Evolutionary conservation across 2,888 invertebrate genomes (phyloP), one percentile per base, ranked within the genome.

Genomic region (Scaptomyza polygonia): DNA sequence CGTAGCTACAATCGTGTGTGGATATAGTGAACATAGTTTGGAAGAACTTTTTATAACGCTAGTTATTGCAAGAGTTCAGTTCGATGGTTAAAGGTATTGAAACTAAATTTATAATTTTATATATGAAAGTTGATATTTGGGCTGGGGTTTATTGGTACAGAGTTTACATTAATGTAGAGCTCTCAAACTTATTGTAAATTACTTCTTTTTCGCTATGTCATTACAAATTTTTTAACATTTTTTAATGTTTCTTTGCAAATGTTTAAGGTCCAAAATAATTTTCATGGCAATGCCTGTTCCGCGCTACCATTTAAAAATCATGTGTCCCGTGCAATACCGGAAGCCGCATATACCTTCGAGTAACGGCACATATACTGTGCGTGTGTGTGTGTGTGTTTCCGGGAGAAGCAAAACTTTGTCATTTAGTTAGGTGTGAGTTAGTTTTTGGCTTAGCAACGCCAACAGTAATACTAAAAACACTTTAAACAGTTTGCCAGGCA

Each of bases 391-490:
- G 45, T 51, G 47, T 59, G 40, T 53, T 61, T 48, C 43, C 45
- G 55, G 64, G 54, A 72, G 72, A 62, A 59, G 64, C 58, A 67
- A 74, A 87, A 87, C 87, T 85, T 87, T 86, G 81, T 84, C 79
- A 79, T 80, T 79, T 79, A 88, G 82, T 82, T 88, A 82, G 86
- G 86, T 83, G 86, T 73, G 82, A 88, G 82, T 88, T 86, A 86
- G 88, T 88, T 88, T 86, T 88, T 88, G 75, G 88, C 83, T 82
- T 82, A 86, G 79, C 69, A 64, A 65, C 67, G 73, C 67, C 77
- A 79, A 76, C 77, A 63, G 77, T 69, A 79, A 77, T 76, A 67
- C 83, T 76, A 83, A 88, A 88, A 88, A 79, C 88, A 88, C 82
- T 88, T 82, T 86, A 82, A 82, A 76, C 77, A 83, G 79, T 67